A percentile compares a stretch with the other conserved stretches of the same genome.
Evolutionary conservation across 2,113 vertebrate species (phyloP).

Genomic region (Hemiscyllium ocellatum): DNA sequence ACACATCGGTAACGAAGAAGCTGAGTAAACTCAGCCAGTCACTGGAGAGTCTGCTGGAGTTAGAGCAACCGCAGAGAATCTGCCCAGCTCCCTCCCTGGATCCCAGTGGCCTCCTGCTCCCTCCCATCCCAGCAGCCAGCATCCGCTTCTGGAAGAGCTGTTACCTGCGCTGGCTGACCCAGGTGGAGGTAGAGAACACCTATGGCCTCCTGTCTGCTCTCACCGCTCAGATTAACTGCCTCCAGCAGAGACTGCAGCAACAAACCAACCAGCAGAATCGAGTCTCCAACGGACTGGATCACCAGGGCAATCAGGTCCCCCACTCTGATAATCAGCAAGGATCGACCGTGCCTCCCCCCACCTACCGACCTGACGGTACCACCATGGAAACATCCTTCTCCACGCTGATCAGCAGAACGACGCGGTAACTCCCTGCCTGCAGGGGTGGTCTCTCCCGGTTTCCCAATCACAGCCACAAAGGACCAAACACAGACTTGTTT

Average conservation of each 20-base stretch:
- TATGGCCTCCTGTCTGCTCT: not conserved
- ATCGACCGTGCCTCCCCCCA: too few species aligned
- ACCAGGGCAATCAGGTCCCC: not conserved
- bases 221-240: not conserved
- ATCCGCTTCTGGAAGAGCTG: conserved; percentile 78
- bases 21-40: conserved; percentile 60
- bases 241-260: not conserved
- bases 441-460: too few species aligned
- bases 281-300: not conserved
- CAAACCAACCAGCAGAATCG: not conserved
- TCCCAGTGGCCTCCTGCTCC: conserved; percentile 54
- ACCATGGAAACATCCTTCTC: not conserved
- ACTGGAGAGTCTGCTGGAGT: conserved; percentile 62
- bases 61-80: conserved; percentile 57
- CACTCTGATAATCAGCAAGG: too few species aligned
- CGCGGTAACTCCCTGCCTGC: not conserved
- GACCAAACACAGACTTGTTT: too few species aligned
- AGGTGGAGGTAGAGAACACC: conserved; percentile 57
- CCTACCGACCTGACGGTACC: too few species aligned
- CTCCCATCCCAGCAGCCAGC: conserved; percentile 61
- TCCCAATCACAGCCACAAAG: too few species aligned
- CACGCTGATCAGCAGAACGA: not conserved
- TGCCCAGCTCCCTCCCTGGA: conserved; percentile 44
- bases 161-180: conserved; percentile 75
- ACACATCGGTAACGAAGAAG: conserved; percentile 54